A percentile compares a stretch with the other conserved stretches of the same genome.
These are phyloP conservation scores for Eospalax fontanierii DNA, from an alignment of 2,797 vertebrate genomes.

Conservation along the genomic window DNA sequence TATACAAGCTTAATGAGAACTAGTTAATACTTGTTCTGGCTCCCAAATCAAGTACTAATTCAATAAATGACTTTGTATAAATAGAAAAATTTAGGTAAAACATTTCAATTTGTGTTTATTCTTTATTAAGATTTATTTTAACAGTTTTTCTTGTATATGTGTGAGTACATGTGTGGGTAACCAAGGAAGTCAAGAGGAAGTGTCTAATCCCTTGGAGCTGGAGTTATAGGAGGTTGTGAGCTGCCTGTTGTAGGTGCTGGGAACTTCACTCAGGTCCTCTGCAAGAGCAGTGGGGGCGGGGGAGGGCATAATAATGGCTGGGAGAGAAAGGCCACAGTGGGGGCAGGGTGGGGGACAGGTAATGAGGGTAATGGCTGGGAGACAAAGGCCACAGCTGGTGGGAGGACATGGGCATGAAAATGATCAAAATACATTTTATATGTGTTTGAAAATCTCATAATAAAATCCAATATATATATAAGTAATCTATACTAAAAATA, in stretches of 20 bases:
- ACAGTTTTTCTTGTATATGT: neutral
- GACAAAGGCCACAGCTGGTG: too few species aligned
- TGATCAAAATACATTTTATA: neutral
- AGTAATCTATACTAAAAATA: neutral
- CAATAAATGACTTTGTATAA: constrained; percentile 15
- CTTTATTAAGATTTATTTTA: neutral
- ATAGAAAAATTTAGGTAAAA: neutral
- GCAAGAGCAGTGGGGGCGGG: neutral
- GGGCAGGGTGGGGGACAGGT: too few species aligned
- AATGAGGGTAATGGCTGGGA: too few species aligned
- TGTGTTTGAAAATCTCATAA: neutral
- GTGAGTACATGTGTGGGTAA: neutral
- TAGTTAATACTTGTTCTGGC: neutral
- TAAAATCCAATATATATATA: neutral
- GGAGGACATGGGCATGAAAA: too few species aligned
- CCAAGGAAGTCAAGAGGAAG: too few species aligned
- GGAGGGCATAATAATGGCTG: too few species aligned
- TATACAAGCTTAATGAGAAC: constrained; percentile 8
- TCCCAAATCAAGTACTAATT: neutral
- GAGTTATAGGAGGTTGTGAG: neutral
- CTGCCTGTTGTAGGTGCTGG: too few species aligned
- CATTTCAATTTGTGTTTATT: neutral
- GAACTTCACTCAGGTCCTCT: neutral
- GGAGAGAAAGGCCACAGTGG: too few species aligned
- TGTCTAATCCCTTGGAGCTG: too few species aligned